Conservation (phyloP, 2,797 vertebrate genomes). For the Rachycentron canadum region DNA sequence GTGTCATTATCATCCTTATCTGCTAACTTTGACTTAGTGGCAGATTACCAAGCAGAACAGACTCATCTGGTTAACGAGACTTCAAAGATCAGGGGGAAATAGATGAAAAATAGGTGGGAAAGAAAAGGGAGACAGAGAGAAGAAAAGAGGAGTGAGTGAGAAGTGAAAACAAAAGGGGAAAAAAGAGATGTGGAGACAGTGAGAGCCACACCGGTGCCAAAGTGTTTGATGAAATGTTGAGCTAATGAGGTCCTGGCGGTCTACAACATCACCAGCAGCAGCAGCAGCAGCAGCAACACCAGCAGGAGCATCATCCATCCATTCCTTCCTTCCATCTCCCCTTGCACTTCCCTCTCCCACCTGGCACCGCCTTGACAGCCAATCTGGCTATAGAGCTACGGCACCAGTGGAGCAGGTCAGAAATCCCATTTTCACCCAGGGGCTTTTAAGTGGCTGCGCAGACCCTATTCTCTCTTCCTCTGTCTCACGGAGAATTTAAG, state of each 20-base stretch:
- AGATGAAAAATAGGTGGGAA: not conserved
- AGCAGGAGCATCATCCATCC: conserved; percentile 57
- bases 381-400: conserved; percentile 64
- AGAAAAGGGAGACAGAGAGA: not conserved
- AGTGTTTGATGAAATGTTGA: conserved; percentile 78
- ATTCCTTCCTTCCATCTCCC: conserved; percentile 29
- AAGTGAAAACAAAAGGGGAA: conserved; percentile 26
- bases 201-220: conserved; percentile 60
- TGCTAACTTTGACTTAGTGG: conserved; percentile 69
- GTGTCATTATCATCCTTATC: conserved; percentile 62
- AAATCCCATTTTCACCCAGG: conserved; percentile 80
- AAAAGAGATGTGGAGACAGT: conserved; percentile 35
- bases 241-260: conserved; percentile 78
- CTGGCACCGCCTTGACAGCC: conserved; percentile 73
- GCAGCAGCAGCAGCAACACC: conserved; percentile 34
- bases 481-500: conserved; percentile 74
- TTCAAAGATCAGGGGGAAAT: conserved; percentile 45
- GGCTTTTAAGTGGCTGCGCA: conserved; percentile 70
- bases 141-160: no score
- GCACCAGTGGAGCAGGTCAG: conserved; percentile 73
- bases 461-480: conserved; percentile 61
- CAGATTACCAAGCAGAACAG: conserved; percentile 59
- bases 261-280: conserved; percentile 56
- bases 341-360: conserved; percentile 42
- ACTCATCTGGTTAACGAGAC: conserved; percentile 69